Evolutionary conservation across 2,797 vertebrate genomes (phyloP), one percentile per base, ranked within the genome.

Genomic region (Poecilia wingei): DNA sequence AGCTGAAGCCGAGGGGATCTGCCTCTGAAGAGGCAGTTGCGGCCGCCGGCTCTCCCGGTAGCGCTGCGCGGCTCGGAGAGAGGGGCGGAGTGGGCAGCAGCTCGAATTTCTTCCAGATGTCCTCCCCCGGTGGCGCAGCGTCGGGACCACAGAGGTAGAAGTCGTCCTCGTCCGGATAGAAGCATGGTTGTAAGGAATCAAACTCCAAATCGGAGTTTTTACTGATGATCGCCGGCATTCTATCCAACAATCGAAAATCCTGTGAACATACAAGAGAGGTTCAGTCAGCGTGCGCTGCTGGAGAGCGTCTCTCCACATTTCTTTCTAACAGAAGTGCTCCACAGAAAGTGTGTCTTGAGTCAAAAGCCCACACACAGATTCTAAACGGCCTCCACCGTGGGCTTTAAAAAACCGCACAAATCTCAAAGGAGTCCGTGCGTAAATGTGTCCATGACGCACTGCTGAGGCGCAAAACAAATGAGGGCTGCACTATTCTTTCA

Each of bases 101-200:
- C 95, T 99, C 98, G 94, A 99, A 99, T 97, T 99, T 99, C 96
- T 99, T 99, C 98, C 98, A 99, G 97, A 99, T 99, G 97, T 99
- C 98, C 95, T 99, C 98, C 84, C 98, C 98, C 61, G 98, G 98
- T 87, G 98, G 98, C 87, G 97, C 97, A 69, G 97, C 97, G 95
- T 98, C 98, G 64, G 98, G 98, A 92, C 97, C 97, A 93, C 98
- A 97, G 89, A 97, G 95, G 93, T 98, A 99, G 97, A 99, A 99
- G 93, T 98, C 97, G 93, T 99, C 98, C 94, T 99, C 98, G 87
- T 99, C 98, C 59, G 98, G 98, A 86, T 98, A 98, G 94, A 99
- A 99, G 91, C 98, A 99, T 74, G 98, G 98, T 92, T 99, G 98
- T 93, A 99, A 94, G 76, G 98, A 99, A 96, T 99, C 98, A 86